A percentile compares a stretch with the other conserved stretches of the same genome.
phyloP scores from a whole-genome alignment of 1,140 invertebrate species.

The Heliconius congener region DNA sequence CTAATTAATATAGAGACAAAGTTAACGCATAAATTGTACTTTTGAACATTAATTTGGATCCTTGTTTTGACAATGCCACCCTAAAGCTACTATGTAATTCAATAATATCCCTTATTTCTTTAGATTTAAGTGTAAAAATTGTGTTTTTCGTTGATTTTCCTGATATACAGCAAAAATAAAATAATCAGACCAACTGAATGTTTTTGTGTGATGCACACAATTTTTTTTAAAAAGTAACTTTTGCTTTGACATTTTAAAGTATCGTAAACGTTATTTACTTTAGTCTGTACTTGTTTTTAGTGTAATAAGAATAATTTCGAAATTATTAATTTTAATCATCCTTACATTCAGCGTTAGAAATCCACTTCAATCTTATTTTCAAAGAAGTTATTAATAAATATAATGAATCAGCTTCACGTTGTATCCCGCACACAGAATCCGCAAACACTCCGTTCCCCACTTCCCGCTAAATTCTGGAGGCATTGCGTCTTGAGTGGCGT shows the following conservation, averaged over 20 bases:
- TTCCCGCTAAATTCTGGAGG: too few species aligned
- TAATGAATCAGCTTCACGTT: too few species aligned
- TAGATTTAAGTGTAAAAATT: not conserved
- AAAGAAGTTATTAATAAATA: too few species aligned
- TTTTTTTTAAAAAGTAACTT: not conserved
- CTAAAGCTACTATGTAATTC: slow-evolving; percentile 31
- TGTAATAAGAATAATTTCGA: too few species aligned
- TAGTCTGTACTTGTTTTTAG: too few species aligned
- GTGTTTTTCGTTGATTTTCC: not conserved
- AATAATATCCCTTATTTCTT: slow-evolving; percentile 35
- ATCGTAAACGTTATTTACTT: too few species aligned
- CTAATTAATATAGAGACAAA: slow-evolving; percentile 53
- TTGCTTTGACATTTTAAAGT: not conserved
- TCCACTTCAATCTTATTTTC: too few species aligned
- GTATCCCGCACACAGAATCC: too few species aligned
- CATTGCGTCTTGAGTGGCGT: too few species aligned
- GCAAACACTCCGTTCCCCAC: too few species aligned
- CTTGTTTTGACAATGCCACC: slow-evolving; percentile 59
- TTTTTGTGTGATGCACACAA: not conserved
- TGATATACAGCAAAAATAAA: not conserved
- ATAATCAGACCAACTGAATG: not conserved
- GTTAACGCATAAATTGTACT: slow-evolving; percentile 67
- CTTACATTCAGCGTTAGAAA: too few species aligned
- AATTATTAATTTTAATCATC: too few species aligned
- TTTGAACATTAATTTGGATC: slow-evolving; percentile 64